Evolutionary conservation across 1,140 invertebrate species (phyloP), one percentile per base, ranked within the genome.

Genomic region (Adelges cooleyi): DNA sequence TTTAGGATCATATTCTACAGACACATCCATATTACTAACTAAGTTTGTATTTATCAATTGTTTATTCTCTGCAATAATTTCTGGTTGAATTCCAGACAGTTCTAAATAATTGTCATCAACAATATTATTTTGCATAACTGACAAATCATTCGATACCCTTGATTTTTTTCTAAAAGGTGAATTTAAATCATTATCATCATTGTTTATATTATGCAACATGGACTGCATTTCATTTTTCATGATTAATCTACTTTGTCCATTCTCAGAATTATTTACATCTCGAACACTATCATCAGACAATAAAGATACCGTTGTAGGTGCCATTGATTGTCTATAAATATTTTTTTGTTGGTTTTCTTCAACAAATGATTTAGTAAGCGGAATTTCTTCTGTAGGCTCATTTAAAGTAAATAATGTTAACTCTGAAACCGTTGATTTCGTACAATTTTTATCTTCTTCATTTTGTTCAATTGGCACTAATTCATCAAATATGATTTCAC

Each of bases 91-190:
- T 33, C 5, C 11, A 33, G 29, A 33, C 11, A 6, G 5, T 33
- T 33, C 29, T 6, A 33, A 33, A 6, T 6, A 33, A 33, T 33
- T 33, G 11, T 33, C 11, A 33, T 33, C 29, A 33, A 33, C 11
- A 33, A 11, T 33, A 33, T 33, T 33, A 5, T 5, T 11, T 33
- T 33, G 29, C 11, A 33, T 33, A 33, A n/a, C n/a, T n/a, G n/a
- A n/a, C n/a, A n/a, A n/a, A n/a, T n/a, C n/a, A n/a, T n/a, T n/a
- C n/a, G 53, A 44, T 25, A 25, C 44, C 11, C 13, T 59, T 25
- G n/a, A 18, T 59, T 59, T 59, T 42, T 59, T 59, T 13, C 53
- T 59, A 3, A 59, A 59, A 11, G 53, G 53, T 25, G 53, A 59
- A 44, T 59, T 59, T 1, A 44, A 44, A 9, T 59, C 40, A 44